Conservation (phyloP, 1,140 invertebrate species). For the Lordiphosa collinella region DNA sequence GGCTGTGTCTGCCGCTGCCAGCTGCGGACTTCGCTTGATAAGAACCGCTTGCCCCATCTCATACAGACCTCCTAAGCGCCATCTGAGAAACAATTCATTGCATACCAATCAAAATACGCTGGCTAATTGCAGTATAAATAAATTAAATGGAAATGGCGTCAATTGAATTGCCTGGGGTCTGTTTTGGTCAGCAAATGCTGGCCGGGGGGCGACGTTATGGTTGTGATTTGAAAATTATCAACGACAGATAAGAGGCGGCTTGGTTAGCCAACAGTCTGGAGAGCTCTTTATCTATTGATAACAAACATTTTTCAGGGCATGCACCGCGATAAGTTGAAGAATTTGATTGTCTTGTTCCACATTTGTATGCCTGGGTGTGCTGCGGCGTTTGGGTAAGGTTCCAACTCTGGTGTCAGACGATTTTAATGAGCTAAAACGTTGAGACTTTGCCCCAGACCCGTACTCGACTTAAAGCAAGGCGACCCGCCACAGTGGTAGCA, state of each 20-base stretch:
- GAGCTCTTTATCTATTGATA: constrained; percentile 35
- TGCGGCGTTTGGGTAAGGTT: constrained; percentile 1
- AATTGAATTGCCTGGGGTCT: constrained; percentile 38
- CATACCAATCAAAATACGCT: constrained; percentile 4
- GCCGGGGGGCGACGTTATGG: constrained; percentile 11
- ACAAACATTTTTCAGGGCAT: constrained; percentile 15
- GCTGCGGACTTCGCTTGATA: constrained; percentile 1
- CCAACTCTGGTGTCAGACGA: constrained; percentile 41
- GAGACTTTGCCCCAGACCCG: constrained; percentile 22
- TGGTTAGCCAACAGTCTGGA: constrained; percentile 12
- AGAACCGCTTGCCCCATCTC: neutral
- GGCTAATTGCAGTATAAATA: constrained; percentile 2
- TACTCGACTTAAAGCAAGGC: neutral
- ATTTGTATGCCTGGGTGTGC: neutral
- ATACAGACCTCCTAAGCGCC: no score
- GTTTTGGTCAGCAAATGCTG: neutral
- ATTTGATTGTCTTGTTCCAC: neutral
- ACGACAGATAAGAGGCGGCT: constrained; percentile 4
- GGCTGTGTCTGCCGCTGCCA: constrained; percentile 11
- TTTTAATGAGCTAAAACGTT: constrained; percentile 21
- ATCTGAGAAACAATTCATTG: neutral
- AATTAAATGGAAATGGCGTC: constrained; percentile 36
- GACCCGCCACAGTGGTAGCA: neutral
- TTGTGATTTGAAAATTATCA: constrained; percentile 35
- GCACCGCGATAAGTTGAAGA: constrained; percentile 29